These are phyloP conservation scores for Papilio machaon DNA, from an alignment of 1,140 invertebrate genomes.

Conservation along the genomic window DNA sequence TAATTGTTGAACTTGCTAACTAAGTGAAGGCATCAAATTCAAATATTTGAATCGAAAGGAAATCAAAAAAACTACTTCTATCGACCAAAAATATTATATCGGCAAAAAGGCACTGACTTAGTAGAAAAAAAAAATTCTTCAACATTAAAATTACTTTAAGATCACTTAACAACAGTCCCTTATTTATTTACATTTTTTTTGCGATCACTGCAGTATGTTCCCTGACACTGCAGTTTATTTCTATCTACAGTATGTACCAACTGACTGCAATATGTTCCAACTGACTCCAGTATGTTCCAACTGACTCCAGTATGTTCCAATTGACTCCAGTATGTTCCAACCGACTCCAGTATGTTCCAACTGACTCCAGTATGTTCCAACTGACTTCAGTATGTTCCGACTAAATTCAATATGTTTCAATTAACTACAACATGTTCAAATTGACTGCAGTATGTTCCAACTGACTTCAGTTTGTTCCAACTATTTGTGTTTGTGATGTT, in stretches of 20 bases:
- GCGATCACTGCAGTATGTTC: neutral
- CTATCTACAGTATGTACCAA: neutral
- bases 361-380: too few relatives aligned
- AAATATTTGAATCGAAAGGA: neutral
- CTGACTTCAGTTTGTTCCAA: neutral
- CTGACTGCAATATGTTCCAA: neutral
- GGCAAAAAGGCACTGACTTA: constrained; percentile 12
- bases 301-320: too few relatives aligned
- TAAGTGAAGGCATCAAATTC: neutral
- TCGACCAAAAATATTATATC: neutral
- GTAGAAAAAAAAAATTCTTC: neutral
- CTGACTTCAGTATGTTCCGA: too few relatives aligned
- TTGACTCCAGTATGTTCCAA: too few relatives aligned
- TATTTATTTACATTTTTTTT: neutral
- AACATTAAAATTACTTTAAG: constrained; percentile 1
- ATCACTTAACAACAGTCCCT: neutral
- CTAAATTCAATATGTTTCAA: too few relatives aligned
- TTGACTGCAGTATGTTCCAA: neutral
- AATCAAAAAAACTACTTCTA: neutral
- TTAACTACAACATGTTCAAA: too few relatives aligned
- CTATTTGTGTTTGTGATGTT: neutral
- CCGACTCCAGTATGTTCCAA: too few relatives aligned
- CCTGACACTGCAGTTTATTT: neutral
- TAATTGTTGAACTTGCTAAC: neutral
- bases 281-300: too few relatives aligned